Base-by-base conservation (phyloP, 2,113 vertebrate genomes). In the Ammospiza caudacuta region DNA sequence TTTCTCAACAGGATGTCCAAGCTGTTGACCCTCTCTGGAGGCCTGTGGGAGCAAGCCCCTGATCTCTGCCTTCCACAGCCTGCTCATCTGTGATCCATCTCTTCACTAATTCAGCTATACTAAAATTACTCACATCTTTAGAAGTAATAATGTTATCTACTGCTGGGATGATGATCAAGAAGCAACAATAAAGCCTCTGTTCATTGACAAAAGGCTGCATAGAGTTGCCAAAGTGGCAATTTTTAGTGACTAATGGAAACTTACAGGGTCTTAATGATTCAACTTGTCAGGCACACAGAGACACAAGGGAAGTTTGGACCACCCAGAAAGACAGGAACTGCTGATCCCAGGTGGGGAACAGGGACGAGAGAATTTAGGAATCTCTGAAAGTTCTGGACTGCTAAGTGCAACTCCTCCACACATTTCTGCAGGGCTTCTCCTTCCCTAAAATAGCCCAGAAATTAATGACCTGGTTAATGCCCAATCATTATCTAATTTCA, bases 391-490 rank as follows among this genome's bases (percentile, higher is more conserved):
- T 73, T 41, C 13, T 37, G 28, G 33, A 6, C 33, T 33, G 28
- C 16, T 28, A 47, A 83, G 19, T 7, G 18, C 44, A 64, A 14
- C 37, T 49, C 61, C 9, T 70, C 58, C n/a, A 62, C 55, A 64
- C 2, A 33, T 68, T 91, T 67, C 78, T 90, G 57, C 66, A 85
- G 81, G 47, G 23, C 43, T 84, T 74, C 43, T 85, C 31, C 54
- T 92, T 68, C 70, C 66, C 54, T 89, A 69, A 93, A 96, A 96
- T 76, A 96, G 67, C 70, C n/a, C 58, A 31, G 66, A 82, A 96
- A 90, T 96, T 91, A 96, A 96, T 90, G 82, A 69, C 27, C 41
- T 87, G 37, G 44, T 67, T 91, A 94, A 93, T 83, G 84, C 44
- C 67, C 73, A 79, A 82, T 84, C 67, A 57, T 61, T 54, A 72